Evolutionary conservation across 37 sponge, comb jelly and placozoan species (phyloP).

Genomic region (Haliclona indistincta): DNA sequence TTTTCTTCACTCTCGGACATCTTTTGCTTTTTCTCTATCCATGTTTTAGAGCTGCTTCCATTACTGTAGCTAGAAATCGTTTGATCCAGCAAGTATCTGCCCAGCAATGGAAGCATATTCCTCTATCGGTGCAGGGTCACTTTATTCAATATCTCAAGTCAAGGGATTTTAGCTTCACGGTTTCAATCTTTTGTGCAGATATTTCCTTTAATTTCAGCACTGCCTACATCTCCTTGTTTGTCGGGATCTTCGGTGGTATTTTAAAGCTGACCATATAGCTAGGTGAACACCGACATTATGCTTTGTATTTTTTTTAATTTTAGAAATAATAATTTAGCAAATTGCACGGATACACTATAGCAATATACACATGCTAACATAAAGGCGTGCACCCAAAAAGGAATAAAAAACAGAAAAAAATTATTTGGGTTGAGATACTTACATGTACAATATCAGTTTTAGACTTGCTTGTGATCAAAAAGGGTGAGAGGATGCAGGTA

Average conservation of each 20-base stretch:
- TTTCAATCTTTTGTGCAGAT: slow-evolving; percentile 27
- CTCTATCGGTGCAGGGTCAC: not conserved
- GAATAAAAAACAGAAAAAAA: no score
- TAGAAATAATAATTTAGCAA: no score
- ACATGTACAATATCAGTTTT: no score
- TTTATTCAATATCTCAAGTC: slow-evolving; percentile 18
- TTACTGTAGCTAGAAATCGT: not conserved
- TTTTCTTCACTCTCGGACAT: slow-evolving; percentile 17
- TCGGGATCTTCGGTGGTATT: slow-evolving; percentile 25
- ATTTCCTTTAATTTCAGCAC: slow-evolving; percentile 26
- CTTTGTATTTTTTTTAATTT: no score
- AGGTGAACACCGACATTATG: no score
- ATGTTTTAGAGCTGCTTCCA: slow-evolving; percentile 33
- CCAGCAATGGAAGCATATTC: not conserved
- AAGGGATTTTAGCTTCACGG: not conserved
- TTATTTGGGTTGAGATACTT: no score
- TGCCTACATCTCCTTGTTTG: slow-evolving; percentile 24
- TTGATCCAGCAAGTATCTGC: slow-evolving; percentile 22
- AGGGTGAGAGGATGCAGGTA: no score
- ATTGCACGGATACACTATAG: no score
- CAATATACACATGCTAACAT: no score
- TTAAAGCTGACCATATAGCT: slow-evolving; percentile 17
- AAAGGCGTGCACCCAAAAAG: no score
- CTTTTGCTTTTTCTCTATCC: slow-evolving; percentile 25
- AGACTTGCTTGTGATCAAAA: no score